Base-by-base conservation (phyloP, 1,140 invertebrate species). In the Periplaneta americana region DNA sequence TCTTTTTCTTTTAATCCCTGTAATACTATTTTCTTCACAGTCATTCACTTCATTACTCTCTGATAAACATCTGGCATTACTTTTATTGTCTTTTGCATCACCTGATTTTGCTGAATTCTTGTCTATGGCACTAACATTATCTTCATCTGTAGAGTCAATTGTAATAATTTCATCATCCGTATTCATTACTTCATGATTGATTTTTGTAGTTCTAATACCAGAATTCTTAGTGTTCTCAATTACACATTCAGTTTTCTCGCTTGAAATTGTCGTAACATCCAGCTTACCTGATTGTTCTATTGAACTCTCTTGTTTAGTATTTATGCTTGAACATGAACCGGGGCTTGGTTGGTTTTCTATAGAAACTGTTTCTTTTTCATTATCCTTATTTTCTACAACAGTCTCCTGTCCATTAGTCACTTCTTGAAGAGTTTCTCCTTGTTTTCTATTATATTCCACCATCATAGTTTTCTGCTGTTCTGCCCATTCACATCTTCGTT, bases 401-500 rank as follows among this genome's bases (percentile, higher is more conserved):
- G 11, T 22, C 13, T 80, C 39, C 39, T 4, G 15, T 28, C 6
- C 2, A 39, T 1, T 11, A 17, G n/a, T n/a, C n/a, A 35, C 39
- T 34, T 80, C 32, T 39, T 13, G 15, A 34, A 10, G 36, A 33
- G 32, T 17, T 34, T 80, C 34, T n/a, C n/a, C n/a, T 13, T 80
- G 34, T n/a, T 31, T 31, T 35, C 31, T 33, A 32, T 34, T 9
- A 37, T 17, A 22, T 33, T 74, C 22, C 28, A 5, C 31, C 39
- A 18, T 80, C 39, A 66, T 66, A n/a, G n/a, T n/a, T 28, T 80
- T n/a, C 34, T n/a, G 31, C 11, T 91, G 91, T 83, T 89, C 88
- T 39, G 89, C 86, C 91, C 91, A 92, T 82, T 89, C 87, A 83
- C 88, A 88, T 83, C 91, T 88, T 82, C 89, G 89, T n/a, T 86